These are phyloP conservation scores for Urocitellus parryii DNA, from an alignment of 2,113 vertebrate species.

Conservation along the genomic window DNA sequence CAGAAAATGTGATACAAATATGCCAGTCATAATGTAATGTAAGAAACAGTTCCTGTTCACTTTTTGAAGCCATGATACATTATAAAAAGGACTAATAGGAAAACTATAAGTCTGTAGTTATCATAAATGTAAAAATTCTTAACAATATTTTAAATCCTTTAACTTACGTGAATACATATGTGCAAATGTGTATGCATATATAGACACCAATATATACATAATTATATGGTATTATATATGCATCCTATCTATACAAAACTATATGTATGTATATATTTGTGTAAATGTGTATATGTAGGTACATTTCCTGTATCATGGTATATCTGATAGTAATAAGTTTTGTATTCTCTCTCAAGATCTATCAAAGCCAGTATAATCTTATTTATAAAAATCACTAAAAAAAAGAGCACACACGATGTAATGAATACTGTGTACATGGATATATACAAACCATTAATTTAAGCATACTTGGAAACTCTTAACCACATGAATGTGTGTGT, in stretches of 20 bases:
- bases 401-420: not conserved
- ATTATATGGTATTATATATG: too few relatives aligned
- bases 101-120: not conserved
- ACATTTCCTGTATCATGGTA: not conserved
- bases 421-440: not conserved
- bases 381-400: not conserved
- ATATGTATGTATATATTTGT: not conserved
- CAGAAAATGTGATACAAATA: not conserved
- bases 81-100: not conserved
- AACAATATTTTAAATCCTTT: not conserved
- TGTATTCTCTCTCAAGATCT: not conserved
- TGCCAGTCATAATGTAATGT: not conserved
- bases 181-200: too few relatives aligned
- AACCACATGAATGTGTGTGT: not conserved
- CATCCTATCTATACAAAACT: not conserved
- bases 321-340: not conserved
- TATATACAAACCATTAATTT: not conserved
- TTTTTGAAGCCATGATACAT: not conserved
- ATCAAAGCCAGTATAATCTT: not conserved
- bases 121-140: not conserved
- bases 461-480: not conserved
- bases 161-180: not conserved
- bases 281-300: not conserved
- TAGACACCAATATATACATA: not conserved
- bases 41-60: not conserved